Evolutionary conservation across 1,140 invertebrate genomes (phyloP), one percentile per base, ranked within the genome.

Genomic region (Ptiloglossa arizonensis): DNA sequence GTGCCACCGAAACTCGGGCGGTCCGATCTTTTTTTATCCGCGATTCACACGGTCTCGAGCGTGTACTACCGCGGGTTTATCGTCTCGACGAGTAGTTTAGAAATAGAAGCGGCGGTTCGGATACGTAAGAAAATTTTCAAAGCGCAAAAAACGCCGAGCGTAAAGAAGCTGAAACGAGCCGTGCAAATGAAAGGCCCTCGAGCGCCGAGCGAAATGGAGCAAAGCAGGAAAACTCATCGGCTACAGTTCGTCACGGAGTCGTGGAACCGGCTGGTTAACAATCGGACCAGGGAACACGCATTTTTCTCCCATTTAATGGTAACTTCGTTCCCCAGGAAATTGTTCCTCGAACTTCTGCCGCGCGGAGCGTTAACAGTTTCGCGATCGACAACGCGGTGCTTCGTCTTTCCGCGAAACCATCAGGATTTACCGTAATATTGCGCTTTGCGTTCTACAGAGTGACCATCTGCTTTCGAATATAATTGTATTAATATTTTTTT

Each of bases 131-230:
- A 62, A 62, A 50, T 72, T 57, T 62, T 72, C 17, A 24, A 38
- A 13, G 41, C 22, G 52, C 27, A 62, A 64, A 63, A 46, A 73
- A 38, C 32, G 32, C 17, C 46, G 11, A 6, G 22, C 27, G n/a
- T 17, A 50, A 38, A 64, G 24, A 22, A n/a, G 19, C 29, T 38
- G 59, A 54, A 73, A 73, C 70, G 60, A 73, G 32, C 22, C 60
- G 46, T 41, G 60, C 57, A 15, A 73, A 73, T 29, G 70, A 73
- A 63, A 73, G 59, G 70, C 22, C 46, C 59, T 5, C 1, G 46
- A 73, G 48, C 13, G 11, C 44, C 6, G 32, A 48, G 44, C 57
- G 70, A 64, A 73, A 64, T 64, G n/a, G 70, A 64, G 70, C 60
- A 64, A 64, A 41, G 44, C 59, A 24, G 46, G 4, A 38, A 41